phyloP scores from a whole-genome alignment of 2,113 vertebrate genomes.

The Nothocercus nigrocapillus region DNA sequence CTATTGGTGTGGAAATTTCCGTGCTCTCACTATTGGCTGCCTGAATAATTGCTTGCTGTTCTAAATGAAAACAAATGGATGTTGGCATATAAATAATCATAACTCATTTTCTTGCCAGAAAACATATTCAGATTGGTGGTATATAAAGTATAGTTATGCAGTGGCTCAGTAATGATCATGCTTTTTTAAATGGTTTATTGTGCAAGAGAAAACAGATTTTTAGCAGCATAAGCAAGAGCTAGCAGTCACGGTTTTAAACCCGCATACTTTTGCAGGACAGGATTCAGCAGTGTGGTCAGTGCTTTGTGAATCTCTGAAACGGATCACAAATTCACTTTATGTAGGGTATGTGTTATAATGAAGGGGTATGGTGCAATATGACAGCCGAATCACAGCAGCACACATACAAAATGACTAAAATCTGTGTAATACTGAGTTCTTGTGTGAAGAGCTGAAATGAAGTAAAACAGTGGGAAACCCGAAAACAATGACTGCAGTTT shows the following conservation, averaged over 20 bases:
- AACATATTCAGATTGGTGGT: not conserved
- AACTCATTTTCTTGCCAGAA: slow-evolving; percentile 49
- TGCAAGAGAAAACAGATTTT: slow-evolving; percentile 48
- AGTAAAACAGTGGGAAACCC: not conserved
- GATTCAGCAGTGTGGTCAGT: slow-evolving; percentile 31
- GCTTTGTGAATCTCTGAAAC: slow-evolving; percentile 49
- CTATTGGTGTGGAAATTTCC: slow-evolving; percentile 31
- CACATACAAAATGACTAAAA: not conserved
- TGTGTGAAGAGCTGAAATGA: slow-evolving; percentile 30
- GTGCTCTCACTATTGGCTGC: slow-evolving; percentile 45
- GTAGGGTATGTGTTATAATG: not conserved
- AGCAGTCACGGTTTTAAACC: slow-evolving; percentile 38
- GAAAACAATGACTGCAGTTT: slow-evolving; percentile 9
- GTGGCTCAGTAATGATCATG: not conserved
- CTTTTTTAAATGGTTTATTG: slow-evolving; percentile 20
- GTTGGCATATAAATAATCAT: slow-evolving; percentile 52
- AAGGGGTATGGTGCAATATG: not conserved
- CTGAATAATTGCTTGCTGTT: slow-evolving; percentile 54
- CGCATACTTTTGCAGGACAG: not conserved
- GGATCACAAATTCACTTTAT: slow-evolving; percentile 2
- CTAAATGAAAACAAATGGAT: slow-evolving; percentile 67
- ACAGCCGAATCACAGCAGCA: slow-evolving; percentile 22
- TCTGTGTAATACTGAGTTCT: not conserved
- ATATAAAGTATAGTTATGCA: not conserved
- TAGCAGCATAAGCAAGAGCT: slow-evolving; percentile 30